A percentile compares a stretch with the other conserved stretches of the same genome.
phyloP scores from a whole-genome alignment of 2,888 invertebrate genomes.

The Drosophila macrothrix region DNA sequence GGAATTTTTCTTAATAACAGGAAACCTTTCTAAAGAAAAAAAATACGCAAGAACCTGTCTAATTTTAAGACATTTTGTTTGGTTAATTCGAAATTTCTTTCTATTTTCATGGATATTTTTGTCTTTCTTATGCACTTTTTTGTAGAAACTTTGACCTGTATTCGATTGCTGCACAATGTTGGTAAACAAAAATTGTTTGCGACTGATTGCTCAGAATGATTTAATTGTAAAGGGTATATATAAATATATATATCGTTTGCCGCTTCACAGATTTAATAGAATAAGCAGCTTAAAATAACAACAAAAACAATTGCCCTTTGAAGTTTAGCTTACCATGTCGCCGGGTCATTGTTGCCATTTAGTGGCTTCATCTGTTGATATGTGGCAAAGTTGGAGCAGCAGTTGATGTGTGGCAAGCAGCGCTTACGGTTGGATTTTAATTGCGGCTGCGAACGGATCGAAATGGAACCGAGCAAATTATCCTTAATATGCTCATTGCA shows the following conservation, averaged over 20 bases:
- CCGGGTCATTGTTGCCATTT: slow-evolving; percentile 60
- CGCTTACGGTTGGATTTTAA: slow-evolving; percentile 40
- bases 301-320: slow-evolving; percentile 55
- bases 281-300: slow-evolving; percentile 18
- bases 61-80: not conserved
- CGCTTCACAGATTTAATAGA: slow-evolving; percentile 51
- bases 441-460: not conserved
- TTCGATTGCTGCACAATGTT: not conserved
- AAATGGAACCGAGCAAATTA: slow-evolving; percentile 29
- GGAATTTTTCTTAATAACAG: not conserved
- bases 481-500: slow-evolving; percentile 17
- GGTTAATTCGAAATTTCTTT: not conserved
- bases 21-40: not conserved
- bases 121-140: not conserved
- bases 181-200: not conserved
- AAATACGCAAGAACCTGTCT: too few species aligned
- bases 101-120: not conserved
- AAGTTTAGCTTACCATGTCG: slow-evolving; percentile 73
- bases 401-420: slow-evolving; percentile 43
- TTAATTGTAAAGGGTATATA: not conserved
- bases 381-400: slow-evolving; percentile 23
- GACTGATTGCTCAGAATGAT: not conserved
- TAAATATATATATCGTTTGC: slow-evolving; percentile 15
- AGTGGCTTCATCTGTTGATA: slow-evolving; percentile 22
- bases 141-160: not conserved